Percentiles rank a stretch among this genome's conserved stretches.
Evolutionary conservation across 2,797 vertebrate species (phyloP).

Genomic region (Psittacula derbiana): DNA sequence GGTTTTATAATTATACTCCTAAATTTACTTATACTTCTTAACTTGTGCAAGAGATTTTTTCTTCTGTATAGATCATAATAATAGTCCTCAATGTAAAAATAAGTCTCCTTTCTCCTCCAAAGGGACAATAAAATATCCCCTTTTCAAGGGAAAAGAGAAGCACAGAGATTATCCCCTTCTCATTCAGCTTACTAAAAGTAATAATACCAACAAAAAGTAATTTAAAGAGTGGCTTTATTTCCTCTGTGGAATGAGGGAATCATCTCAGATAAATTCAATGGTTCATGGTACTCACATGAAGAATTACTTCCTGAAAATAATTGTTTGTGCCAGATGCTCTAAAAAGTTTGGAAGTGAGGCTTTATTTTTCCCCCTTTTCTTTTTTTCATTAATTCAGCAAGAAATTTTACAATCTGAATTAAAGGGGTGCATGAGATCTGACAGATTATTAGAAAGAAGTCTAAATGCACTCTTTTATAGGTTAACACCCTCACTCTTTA

Average conservation of each 20-base stretch:
- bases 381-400: not conserved
- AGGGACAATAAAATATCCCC: not conserved
- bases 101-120: not conserved
- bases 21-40: not conserved
- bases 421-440: not conserved
- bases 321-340: constrained; percentile 43
- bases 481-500: not conserved
- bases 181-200: constrained; percentile 18
- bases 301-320: constrained; percentile 46
- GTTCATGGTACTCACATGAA: not conserved
- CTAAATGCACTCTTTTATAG: not conserved
- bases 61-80: not conserved
- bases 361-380: not conserved
- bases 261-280: constrained; percentile 17
- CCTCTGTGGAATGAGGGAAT: not conserved
- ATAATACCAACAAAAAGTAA: not conserved
- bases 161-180: not conserved
- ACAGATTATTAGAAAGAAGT: not conserved
- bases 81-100: constrained; percentile 7
- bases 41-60: not conserved
- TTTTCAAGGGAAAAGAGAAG: not conserved
- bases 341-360: constrained; percentile 31
- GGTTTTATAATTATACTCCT: not conserved
- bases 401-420: not conserved
- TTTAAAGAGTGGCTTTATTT: constrained; percentile 15